A percentile compares a stretch with the other conserved stretches of the same genome.
phyloP scores from a whole-genome alignment of 1,140 invertebrate species.

The Aphidius ervi region DNA sequence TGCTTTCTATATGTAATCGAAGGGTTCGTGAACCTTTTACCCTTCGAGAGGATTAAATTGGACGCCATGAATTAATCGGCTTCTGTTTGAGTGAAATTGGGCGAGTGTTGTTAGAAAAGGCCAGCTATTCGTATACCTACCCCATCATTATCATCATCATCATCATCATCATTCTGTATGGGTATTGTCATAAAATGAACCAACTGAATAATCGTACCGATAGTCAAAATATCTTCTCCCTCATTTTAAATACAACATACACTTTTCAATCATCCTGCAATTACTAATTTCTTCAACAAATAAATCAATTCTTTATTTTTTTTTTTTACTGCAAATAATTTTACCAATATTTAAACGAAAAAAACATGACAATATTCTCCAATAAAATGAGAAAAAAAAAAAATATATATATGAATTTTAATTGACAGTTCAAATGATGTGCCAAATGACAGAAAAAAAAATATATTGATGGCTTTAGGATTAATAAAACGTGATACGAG shows the following conservation, averaged over 20 bases:
- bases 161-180: conserved; percentile 24
- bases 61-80: conserved; percentile 54
- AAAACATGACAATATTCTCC: too few relatives aligned
- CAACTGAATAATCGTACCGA: too few relatives aligned
- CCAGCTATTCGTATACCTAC: conserved; percentile 26
- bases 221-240: too few relatives aligned
- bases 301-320: too few relatives aligned
- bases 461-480: conserved; percentile 49
- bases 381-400: too few relatives aligned
- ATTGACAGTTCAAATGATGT: too few relatives aligned
- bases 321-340: too few relatives aligned
- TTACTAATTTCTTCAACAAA: too few relatives aligned
- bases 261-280: too few relatives aligned
- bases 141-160: conserved; percentile 25
- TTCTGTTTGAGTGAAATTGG: conserved; percentile 57
- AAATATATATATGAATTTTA: too few relatives aligned
- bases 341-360: too few relatives aligned
- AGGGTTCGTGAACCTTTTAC: conserved; percentile 9
- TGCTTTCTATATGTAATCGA: conserved; percentile 37
- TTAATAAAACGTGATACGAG: conserved; percentile 51
- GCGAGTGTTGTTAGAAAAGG: conserved; percentile 51
- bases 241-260: too few relatives aligned
- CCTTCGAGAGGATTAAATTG: conserved; percentile 49
- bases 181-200: background rate
- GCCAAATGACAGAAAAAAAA: conserved; percentile 2